Evolutionary conservation across 1,140 invertebrate genomes (phyloP).

Genomic region (Aradophagus sp.): DNA sequence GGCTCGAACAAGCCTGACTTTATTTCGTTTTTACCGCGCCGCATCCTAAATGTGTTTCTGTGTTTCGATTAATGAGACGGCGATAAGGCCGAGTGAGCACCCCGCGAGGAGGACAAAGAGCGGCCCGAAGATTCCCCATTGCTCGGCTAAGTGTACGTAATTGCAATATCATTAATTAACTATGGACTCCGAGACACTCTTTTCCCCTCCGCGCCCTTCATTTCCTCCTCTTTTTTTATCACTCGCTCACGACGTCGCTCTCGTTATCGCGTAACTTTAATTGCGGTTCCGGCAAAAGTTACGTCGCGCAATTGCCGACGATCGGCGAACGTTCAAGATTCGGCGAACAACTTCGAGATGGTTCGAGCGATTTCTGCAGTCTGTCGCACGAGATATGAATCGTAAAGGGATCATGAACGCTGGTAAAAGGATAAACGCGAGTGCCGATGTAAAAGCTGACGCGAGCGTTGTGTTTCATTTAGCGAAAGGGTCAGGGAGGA

Average conservation of each 20-base stretch:
- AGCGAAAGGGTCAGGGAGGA: too few relatives aligned
- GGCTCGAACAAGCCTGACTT: conserved; percentile 46
- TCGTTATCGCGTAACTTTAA: conserved; percentile 63
- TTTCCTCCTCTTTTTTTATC: too few relatives aligned
- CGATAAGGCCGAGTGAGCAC: conserved; percentile 54
- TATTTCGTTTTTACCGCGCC: conserved; percentile 59
- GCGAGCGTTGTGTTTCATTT: too few relatives aligned
- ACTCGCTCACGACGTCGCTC: conserved; percentile 50
- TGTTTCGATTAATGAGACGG: conserved; percentile 63
- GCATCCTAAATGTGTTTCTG: conserved; percentile 60
- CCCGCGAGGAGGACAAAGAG: conserved; percentile 45
- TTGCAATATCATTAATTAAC: conserved; percentile 67
- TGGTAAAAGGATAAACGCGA: too few relatives aligned
- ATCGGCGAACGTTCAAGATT: too few relatives aligned
- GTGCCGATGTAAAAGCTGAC: too few relatives aligned
- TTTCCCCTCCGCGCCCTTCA: too few relatives aligned
- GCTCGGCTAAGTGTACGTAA: conserved; percentile 55
- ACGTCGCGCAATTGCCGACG: too few relatives aligned
- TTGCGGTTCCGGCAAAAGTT: conserved; percentile 52
- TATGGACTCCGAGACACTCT: conserved; percentile 55
- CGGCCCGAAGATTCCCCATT: conserved; percentile 3
- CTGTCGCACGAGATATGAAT: too few relatives aligned
- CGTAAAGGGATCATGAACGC: too few relatives aligned
- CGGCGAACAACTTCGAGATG: too few relatives aligned
- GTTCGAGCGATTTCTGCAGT: too few relatives aligned